Evolutionary conservation across 2,797 vertebrate species (phyloP), one percentile per base, ranked within the genome.

Genomic region (Bradypus variegatus): DNA sequence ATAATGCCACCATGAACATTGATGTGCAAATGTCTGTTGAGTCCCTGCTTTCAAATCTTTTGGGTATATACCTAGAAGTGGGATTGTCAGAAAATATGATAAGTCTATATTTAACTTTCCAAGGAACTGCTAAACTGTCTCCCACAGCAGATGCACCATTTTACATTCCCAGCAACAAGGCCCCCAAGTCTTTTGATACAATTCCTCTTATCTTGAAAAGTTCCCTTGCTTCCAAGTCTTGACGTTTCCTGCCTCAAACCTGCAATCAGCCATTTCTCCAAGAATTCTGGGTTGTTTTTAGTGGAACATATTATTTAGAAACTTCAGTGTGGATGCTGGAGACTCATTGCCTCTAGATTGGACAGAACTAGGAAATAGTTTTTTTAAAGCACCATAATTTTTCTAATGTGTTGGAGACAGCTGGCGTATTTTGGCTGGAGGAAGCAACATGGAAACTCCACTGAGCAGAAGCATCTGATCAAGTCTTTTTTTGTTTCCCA

Each of bases 381-480:
- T 85, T 91, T 83, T 89, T n/a, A 53, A 77, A 76, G n/a, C 70
- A 29, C 29, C 8, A 3, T 41, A 36, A 45, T 69, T 93, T 53
- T 69, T 78, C 64, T 85, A 64, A 45, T 36, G 70, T 72, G 23
- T 89, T 91, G 25, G n/a, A 88, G 67, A 67, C 3, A 65, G 76
- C 79, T 64, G 55, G 76, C 55, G 77, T 65, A 18, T 50, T 94
- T 79, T 2, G 80, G 7, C 58, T n/a, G 9, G 89, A 94, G 92
- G 91, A 48, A 55, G 45, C 75, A 64, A 70, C 50, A 33, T 62
- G 90, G 96, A 94, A 96, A 95, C 91, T 95, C 75, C 73, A 83
- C 78, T 36, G 58, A 91, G 53, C 81, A 65, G 88, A 94, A 90
- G 90, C 94, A 83, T 80, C 95, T 96, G 93, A 94, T 87, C 70